Percentiles rank a stretch among this genome's conserved stretches.
Conservation (phyloP, 2,797 vertebrate species). For the Somateria mollissima region DNA sequence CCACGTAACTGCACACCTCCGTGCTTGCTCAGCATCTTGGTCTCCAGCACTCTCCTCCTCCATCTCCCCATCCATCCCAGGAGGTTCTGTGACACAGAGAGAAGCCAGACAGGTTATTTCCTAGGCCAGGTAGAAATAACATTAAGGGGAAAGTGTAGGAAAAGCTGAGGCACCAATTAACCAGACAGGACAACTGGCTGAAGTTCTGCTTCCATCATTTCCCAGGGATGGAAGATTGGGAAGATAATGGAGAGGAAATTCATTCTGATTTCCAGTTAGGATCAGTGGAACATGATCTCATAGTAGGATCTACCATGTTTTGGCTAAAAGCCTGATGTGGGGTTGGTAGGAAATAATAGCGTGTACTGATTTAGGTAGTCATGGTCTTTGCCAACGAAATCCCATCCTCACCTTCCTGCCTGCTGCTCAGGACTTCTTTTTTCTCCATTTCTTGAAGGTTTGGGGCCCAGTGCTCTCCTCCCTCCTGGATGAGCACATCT, state of each 20-base stretch:
- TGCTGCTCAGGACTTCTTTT: not conserved
- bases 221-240: not conserved
- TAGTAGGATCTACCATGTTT: not conserved
- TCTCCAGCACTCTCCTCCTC: not conserved
- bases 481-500: not conserved
- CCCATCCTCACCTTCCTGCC: not conserved
- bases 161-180: not conserved
- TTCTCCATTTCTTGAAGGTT: not conserved
- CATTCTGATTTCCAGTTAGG: not conserved
- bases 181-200: not conserved
- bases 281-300: not conserved
- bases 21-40: not conserved
- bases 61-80: not conserved
- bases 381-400: too few relatives aligned
- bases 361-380: not conserved
- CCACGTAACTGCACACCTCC: too few relatives aligned
- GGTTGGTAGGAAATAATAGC: not conserved
- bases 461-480: not conserved
- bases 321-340: not conserved
- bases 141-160: too few relatives aligned
- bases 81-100: not conserved
- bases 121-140: not conserved
- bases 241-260: not conserved
- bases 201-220: not conserved
- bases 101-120: not conserved